Percentiles rank a stretch among this genome's conserved stretches.
phyloP scores from a whole-genome alignment of 2,797 vertebrate species.

The Spheniscus humboldti region DNA sequence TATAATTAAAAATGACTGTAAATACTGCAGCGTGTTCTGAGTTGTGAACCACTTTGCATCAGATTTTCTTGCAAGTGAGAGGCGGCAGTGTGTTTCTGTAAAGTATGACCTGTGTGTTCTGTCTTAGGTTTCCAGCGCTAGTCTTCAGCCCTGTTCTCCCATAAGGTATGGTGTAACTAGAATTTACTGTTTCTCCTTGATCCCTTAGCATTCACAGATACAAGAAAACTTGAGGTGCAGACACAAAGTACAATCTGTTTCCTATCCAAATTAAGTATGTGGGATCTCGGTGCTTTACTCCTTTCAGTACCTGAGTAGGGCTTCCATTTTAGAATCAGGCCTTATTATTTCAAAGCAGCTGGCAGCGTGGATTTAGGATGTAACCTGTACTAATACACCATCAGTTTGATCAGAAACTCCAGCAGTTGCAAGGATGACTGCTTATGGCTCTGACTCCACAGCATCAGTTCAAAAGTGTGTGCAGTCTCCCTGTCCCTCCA shows the following conservation, averaged over 20 bases:
- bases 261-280: accelerated
- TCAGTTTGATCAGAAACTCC: background rate
- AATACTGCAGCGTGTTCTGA: background rate
- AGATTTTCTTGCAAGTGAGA: background rate
- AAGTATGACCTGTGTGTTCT: accelerated
- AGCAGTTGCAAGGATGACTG: background rate
- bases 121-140: background rate
- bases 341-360: background rate
- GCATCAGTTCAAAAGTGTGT: accelerated
- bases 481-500: too few species aligned
- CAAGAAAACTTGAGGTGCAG: background rate
- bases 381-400: background rate
- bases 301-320: too few species aligned
- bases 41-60: background rate
- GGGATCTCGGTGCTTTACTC: background rate
- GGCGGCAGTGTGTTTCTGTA: background rate
- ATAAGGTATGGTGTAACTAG: accelerated
- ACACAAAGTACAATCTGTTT: accelerated
- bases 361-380: background rate
- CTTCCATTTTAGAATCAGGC: background rate
- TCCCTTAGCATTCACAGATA: background rate
- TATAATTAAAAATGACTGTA: background rate
- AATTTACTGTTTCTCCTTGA: background rate
- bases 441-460: background rate
- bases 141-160: background rate